Conservation (phyloP, 2,797 vertebrate genomes). For the Buphagus erythrorhynchus region DNA sequence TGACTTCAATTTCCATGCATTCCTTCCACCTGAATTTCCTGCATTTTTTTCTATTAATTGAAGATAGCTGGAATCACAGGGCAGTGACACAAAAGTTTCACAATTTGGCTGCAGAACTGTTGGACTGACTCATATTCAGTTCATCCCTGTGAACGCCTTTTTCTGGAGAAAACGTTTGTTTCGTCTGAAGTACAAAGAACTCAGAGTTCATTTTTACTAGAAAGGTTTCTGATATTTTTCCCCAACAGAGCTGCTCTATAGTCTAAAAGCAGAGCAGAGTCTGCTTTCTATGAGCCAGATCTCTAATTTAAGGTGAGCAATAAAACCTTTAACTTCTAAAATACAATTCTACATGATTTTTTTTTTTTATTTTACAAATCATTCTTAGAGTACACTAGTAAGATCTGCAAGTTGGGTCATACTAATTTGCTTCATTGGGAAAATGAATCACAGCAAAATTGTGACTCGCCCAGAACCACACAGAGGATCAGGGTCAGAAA, state of each 20-base stretch:
- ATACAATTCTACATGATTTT: neutral
- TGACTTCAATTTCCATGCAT: conserved; percentile 49
- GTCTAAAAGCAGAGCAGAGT: neutral
- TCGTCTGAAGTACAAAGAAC: neutral
- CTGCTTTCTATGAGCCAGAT: neutral
- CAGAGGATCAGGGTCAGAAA: neutral
- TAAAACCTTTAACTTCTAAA: neutral
- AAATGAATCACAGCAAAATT: neutral
- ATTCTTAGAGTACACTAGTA: neutral
- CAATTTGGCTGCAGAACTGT: neutral
- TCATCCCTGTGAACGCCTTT: neutral
- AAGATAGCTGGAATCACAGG: conserved; percentile 44
- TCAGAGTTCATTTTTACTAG: neutral
- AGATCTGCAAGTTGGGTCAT: neutral
- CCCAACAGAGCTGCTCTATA: neutral
- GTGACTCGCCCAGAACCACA: neutral
- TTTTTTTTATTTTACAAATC: neutral
- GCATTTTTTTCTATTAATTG: conserved; percentile 23
- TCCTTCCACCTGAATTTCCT: conserved; percentile 63
- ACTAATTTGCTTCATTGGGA: neutral
- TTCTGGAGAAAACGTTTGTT: conserved; percentile 11
- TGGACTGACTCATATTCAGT: conserved; percentile 7
- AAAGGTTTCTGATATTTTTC: neutral
- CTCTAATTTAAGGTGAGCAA: neutral
- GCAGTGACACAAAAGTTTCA: conserved; percentile 38